phyloP scores from a whole-genome alignment of 2,888 invertebrate species.

The Agrilus mali region DNA sequence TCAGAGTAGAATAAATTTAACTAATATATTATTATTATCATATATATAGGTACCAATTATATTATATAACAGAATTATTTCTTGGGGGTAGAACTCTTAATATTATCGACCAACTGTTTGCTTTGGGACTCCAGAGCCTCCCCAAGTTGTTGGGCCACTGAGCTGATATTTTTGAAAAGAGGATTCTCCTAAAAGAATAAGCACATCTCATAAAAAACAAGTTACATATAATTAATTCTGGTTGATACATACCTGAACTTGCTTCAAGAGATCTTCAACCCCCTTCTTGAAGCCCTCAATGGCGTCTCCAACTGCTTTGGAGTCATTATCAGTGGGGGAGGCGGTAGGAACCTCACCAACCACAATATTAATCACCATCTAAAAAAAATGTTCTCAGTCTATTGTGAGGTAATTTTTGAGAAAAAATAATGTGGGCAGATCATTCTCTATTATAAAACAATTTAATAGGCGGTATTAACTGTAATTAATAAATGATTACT shows the following conservation, averaged over 20 bases:
- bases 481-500: too few relatives aligned
- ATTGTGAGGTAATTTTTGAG: too few relatives aligned
- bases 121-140: slow-evolving; percentile 17
- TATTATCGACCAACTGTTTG: slow-evolving; percentile 16
- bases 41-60: too few relatives aligned
- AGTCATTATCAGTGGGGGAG: slow-evolving; percentile 7
- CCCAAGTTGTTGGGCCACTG: slow-evolving; percentile 16
- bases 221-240: background rate
- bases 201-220: background rate
- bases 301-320: slow-evolving; percentile 19
- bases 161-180: slow-evolving; percentile 16
- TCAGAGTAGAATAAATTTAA: too few relatives aligned
- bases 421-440: too few relatives aligned
- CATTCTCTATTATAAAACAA: too few relatives aligned
- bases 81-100: slow-evolving; percentile 7
- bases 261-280: slow-evolving; percentile 17
- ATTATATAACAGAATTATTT: background rate
- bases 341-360: background rate
- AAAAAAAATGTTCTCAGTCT: too few relatives aligned
- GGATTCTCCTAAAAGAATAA: slow-evolving; percentile 18
- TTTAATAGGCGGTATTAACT: too few relatives aligned
- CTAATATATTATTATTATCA: too few relatives aligned
- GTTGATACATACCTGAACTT: slow-evolving; percentile 16
- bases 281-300: slow-evolving; percentile 16
- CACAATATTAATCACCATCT: too few relatives aligned